A percentile compares a stretch with the other conserved stretches of the same genome.
These are phyloP conservation scores for Thomomys bottae DNA, from an alignment of 2,113 vertebrate species.

Conservation along the genomic window DNA sequence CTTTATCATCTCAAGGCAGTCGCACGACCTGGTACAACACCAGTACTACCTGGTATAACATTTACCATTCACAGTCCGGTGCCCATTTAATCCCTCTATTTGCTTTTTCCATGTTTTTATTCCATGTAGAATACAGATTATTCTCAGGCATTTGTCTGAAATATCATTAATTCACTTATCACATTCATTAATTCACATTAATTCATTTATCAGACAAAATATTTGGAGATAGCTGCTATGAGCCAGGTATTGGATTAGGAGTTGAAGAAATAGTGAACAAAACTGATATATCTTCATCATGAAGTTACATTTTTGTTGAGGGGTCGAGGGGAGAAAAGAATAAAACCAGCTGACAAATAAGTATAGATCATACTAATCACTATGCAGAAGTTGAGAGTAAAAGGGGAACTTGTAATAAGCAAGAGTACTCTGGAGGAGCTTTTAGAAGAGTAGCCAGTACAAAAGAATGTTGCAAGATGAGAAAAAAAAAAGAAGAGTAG, in stretches of 20 bases:
- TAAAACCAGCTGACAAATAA: neutral
- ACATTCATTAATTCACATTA: no score
- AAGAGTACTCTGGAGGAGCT: neutral
- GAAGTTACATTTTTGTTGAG: neutral
- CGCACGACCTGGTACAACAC: no score
- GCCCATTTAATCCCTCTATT: neutral
- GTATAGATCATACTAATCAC: neutral
- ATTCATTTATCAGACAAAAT: slow-evolving; percentile 10
- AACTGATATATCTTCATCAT: neutral
- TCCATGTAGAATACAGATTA: neutral
- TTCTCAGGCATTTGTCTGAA: neutral
- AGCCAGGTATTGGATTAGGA: neutral
- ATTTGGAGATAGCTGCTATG: neutral
- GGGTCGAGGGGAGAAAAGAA: neutral
- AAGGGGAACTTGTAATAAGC: neutral
- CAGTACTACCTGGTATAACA: neutral
- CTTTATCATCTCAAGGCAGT: neutral
- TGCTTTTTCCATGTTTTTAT: neutral
- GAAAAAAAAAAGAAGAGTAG: neutral
- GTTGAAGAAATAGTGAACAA: neutral
- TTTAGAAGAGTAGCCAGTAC: neutral
- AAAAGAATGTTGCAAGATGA: no score
- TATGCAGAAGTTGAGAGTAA: neutral
- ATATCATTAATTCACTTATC: slow-evolving; percentile 14
- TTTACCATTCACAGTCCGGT: neutral